These are phyloP conservation scores for Coptodon bakossiorum DNA, from an alignment of 2,113 vertebrate species.

Conservation along the genomic window DNA sequence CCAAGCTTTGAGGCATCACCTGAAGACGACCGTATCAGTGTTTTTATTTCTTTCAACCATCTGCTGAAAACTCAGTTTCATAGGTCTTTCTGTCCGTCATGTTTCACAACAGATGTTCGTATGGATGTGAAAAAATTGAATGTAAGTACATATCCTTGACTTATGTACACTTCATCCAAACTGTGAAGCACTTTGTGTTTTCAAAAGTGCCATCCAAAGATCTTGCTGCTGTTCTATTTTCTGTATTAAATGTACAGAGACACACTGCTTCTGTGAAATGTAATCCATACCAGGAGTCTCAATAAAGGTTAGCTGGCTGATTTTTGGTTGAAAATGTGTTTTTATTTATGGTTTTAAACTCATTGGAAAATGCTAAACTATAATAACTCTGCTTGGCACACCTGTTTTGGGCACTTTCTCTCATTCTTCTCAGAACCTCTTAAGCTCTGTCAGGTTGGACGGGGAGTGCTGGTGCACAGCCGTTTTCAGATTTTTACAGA, in stretches of 20 bases:
- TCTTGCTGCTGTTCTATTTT: background rate
- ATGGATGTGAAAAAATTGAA: background rate
- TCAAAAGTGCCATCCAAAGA: background rate
- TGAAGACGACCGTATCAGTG: background rate
- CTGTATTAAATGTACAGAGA: background rate
- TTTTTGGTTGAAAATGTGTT: background rate
- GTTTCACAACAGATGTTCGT: background rate
- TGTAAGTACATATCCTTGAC: background rate
- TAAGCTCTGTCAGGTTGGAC: background rate
- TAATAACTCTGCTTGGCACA: background rate
- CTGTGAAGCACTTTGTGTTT: background rate
- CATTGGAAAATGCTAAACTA: background rate
- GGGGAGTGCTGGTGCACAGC: background rate
- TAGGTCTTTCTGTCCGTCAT: too few relatives aligned
- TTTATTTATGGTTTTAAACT: background rate
- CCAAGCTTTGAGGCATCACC: background rate
- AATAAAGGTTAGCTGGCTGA: background rate
- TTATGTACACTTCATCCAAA: background rate
- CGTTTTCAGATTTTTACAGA: background rate
- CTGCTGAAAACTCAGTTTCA: background rate
- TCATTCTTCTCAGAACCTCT: background rate
- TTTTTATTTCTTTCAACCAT: background rate
- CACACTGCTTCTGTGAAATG: background rate
- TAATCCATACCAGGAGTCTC: background rate
- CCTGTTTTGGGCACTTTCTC: background rate